Evolutionary conservation across 1,140 invertebrate species (phyloP).

Genomic region (Penaeus indicus): DNA sequence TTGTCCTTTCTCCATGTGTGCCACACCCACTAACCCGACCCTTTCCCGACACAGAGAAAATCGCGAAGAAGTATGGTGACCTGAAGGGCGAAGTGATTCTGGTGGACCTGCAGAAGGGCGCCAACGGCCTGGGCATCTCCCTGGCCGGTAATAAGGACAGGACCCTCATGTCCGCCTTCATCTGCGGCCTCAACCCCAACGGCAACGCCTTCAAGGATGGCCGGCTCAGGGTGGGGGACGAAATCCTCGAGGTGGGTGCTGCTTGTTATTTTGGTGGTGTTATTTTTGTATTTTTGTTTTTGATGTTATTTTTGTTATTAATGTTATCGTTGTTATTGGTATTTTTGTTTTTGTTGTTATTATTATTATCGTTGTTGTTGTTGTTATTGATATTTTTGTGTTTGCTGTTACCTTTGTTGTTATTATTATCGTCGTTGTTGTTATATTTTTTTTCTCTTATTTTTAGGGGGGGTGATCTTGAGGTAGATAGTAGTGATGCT

Average conservation of each 20-base stretch:
- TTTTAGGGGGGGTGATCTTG: too few relatives aligned
- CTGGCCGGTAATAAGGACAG: constrained; percentile 94
- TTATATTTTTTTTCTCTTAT: too few relatives aligned
- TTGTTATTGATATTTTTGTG: too few relatives aligned
- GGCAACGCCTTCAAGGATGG: constrained; percentile 83
- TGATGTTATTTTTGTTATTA: not conserved
- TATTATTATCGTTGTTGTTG: too few relatives aligned
- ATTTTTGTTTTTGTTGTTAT: not conserved
- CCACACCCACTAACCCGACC: not conserved
- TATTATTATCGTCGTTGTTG: too few relatives aligned
- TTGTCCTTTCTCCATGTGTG: too few relatives aligned
- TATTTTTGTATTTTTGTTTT: constrained; percentile 29
- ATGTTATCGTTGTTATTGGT: not conserved
- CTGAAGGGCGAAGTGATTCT: constrained; percentile 78
- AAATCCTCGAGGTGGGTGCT: constrained; percentile 88
- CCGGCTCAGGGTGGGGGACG: constrained; percentile 90
- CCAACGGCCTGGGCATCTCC: constrained; percentile 85
- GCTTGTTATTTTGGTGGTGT: constrained; percentile 30
- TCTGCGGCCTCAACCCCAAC: constrained; percentile 93
- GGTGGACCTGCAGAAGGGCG: constrained; percentile 78
- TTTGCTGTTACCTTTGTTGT: too few relatives aligned
- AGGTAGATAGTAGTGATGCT: too few relatives aligned
- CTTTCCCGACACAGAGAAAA: constrained; percentile 80
- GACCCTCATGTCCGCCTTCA: constrained; percentile 95
- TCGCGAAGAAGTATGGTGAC: constrained; percentile 89